Evolutionary conservation across 2,797 vertebrate species (phyloP).

Genomic region (Ceryle rudis): DNA sequence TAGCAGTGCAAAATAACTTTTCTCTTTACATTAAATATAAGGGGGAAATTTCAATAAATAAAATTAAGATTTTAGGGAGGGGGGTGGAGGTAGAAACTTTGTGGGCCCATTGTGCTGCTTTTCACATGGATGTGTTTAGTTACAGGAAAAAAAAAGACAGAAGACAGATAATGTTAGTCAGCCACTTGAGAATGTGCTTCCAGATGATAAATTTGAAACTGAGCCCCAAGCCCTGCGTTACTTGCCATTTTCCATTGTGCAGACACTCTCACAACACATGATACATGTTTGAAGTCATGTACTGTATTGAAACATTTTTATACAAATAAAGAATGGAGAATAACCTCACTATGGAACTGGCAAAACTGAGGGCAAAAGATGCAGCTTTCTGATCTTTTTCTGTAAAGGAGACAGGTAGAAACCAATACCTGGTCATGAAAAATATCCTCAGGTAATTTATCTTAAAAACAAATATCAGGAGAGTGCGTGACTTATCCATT

Average conservation of each 20-base stretch:
- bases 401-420: not conserved
- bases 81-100: not conserved
- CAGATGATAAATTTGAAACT: slow-evolving; percentile 51
- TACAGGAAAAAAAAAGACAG: not conserved
- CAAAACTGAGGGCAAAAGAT: not conserved
- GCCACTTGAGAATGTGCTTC: slow-evolving; percentile 31
- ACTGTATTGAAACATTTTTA: slow-evolving; percentile 12
- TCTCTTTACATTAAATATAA: slow-evolving; percentile 74
- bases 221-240: slow-evolving; percentile 19
- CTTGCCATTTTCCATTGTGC: slow-evolving; percentile 13
- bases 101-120: not conserved
- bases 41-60: slow-evolving; percentile 78
- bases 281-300: slow-evolving; percentile 46
- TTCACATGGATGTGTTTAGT: slow-evolving; percentile 46
- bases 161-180: slow-evolving; percentile 24
- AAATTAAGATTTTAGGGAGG: slow-evolving; percentile 47
- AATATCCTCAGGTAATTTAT: slow-evolving; percentile 39
- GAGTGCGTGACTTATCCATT: slow-evolving; percentile 16
- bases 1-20: slow-evolving; percentile 80
- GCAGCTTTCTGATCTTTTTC: not conserved
- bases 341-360: not conserved
- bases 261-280: not conserved
- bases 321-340: slow-evolving; percentile 52
- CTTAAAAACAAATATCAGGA: slow-evolving; percentile 26
- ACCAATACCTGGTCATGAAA: not conserved